phyloP scores from a whole-genome alignment of 2,888 invertebrate species.

The Pardosa pseudoannulata region DNA sequence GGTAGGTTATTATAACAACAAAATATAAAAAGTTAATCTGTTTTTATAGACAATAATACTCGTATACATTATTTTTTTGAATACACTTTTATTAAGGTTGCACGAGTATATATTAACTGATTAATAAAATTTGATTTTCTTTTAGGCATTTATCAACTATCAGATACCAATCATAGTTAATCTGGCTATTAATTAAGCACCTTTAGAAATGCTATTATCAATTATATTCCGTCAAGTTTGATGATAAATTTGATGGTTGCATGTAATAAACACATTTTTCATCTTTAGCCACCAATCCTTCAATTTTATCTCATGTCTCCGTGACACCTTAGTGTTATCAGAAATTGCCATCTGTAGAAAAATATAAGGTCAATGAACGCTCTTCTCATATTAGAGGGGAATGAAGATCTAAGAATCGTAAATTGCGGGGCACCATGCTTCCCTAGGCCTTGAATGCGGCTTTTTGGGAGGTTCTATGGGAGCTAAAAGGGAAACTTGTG shows the following conservation, averaged over 20 bases:
- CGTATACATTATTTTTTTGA: too few species aligned
- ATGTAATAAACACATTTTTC: background rate
- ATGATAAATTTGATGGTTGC: background rate
- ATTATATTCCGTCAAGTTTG: background rate
- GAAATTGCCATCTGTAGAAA: background rate
- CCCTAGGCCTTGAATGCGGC: background rate
- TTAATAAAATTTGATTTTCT: too few species aligned
- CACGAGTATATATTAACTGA: too few species aligned
- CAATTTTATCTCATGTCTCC: background rate
- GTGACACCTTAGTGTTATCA: slow-evolving; percentile 1
- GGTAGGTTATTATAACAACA: too few species aligned
- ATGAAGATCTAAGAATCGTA: background rate
- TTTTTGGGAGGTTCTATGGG: background rate
- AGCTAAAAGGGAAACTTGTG: too few species aligned
- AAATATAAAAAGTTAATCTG: too few species aligned
- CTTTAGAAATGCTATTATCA: background rate
- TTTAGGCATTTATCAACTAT: too few species aligned
- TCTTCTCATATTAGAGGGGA: background rate
- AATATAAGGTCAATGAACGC: background rate
- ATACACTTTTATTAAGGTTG: too few species aligned
- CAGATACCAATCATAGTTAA: too few species aligned
- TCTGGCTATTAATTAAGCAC: too few species aligned
- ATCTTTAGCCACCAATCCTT: background rate
- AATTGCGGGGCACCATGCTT: background rate
- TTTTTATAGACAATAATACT: too few species aligned